Percentiles rank a stretch among this genome's conserved stretches.
These are phyloP conservation scores for Harpagus bidentatus DNA, from an alignment of 2,113 vertebrate genomes.

Conservation along the genomic window DNA sequence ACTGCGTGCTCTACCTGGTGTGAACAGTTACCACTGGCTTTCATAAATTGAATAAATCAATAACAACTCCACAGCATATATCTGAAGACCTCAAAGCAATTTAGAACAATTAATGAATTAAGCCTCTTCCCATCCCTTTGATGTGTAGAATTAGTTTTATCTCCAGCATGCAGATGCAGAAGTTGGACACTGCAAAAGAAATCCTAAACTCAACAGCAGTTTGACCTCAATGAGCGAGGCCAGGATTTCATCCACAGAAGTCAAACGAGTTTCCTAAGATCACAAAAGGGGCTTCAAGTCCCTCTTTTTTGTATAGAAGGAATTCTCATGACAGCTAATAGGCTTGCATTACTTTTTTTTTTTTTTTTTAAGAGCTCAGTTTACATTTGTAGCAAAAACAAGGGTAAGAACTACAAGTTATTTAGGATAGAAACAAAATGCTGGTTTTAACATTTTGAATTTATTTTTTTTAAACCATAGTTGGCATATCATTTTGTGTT, in stretches of 20 bases:
- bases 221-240: not conserved
- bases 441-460: not conserved
- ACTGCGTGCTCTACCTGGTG: not conserved
- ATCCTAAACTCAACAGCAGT: not conserved
- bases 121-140: not conserved
- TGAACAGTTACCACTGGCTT: not conserved
- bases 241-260: not conserved
- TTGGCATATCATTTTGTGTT: not conserved
- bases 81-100: constrained; percentile 4
- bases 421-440: not conserved
- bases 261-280: not conserved
- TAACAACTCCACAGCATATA: not conserved
- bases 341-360: not conserved
- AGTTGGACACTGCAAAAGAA: not conserved
- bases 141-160: constrained; percentile 42
- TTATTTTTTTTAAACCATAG: not conserved
- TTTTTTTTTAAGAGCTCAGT: not conserved
- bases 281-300: not conserved
- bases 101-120: constrained; percentile 22
- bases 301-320: not conserved
- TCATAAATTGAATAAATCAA: constrained; percentile 10
- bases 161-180: constrained; percentile 27
- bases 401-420: not conserved
- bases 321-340: not conserved
- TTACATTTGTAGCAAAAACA: not conserved